These are phyloP conservation scores for Cylas formicarius DNA, from an alignment of 1,140 invertebrate species.

Conservation along the genomic window DNA sequence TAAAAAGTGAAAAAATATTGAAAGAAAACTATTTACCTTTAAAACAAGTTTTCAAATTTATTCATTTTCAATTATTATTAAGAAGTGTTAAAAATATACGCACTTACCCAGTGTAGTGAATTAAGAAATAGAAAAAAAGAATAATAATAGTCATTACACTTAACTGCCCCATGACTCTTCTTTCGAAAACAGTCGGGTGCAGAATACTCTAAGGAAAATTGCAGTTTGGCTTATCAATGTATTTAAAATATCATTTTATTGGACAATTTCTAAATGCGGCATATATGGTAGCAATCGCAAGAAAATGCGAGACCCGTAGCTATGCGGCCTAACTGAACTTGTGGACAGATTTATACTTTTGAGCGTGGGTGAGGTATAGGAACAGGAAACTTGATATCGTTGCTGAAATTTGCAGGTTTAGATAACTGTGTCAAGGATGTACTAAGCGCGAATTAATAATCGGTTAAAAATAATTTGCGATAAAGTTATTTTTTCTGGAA, in stretches of 20 bases:
- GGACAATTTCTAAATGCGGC: slow-evolving; percentile 1
- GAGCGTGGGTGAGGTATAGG: slow-evolving; percentile 12
- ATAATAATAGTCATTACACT: slow-evolving; percentile 3
- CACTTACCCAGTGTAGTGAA: background rate
- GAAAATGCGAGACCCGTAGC: too few species aligned
- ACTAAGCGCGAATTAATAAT: too few species aligned
- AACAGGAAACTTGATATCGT: slow-evolving; percentile 14
- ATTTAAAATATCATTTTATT: background rate
- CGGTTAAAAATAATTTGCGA: too few species aligned
- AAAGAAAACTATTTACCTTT: too few species aligned
- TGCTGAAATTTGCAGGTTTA: slow-evolving; percentile 8
- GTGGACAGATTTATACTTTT: slow-evolving; percentile 5
- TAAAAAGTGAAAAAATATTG: too few species aligned
- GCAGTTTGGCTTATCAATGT: slow-evolving; percentile 1
- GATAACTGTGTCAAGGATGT: slow-evolving; percentile 8
- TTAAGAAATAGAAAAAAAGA: background rate
- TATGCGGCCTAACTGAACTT: too few species aligned
- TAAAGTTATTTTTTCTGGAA: too few species aligned
- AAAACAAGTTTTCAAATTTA: slow-evolving; percentile 1
- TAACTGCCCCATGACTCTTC: slow-evolving; percentile 7
- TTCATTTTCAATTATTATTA: background rate
- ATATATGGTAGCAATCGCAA: too few species aligned
- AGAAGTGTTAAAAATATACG: background rate
- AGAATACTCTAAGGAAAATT: background rate
- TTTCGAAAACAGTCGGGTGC: slow-evolving; percentile 1